Base-by-base conservation (phyloP, 2,113 vertebrate genomes). In the Amblyornis subalaris region DNA sequence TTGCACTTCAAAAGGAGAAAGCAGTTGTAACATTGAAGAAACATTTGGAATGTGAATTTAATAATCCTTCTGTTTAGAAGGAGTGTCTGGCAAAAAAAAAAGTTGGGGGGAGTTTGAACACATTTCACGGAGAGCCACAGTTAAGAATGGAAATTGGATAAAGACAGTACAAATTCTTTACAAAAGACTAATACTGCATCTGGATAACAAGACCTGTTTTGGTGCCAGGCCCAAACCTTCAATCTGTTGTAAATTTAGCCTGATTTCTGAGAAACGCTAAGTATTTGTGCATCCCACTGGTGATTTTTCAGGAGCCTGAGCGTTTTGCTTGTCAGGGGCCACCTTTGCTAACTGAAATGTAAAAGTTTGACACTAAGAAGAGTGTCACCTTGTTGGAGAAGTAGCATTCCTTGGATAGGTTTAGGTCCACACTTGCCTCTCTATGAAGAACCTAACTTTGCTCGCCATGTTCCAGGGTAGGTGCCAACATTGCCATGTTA, bases 81-180 rank as follows among this genome's bases (percentile, higher is more conserved):
- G 42, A 89, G 47, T n/a, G 19, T 72, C 81, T 89, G 84, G 33
- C 70, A 93, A 61, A 19, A 78, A 80, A 78, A 51, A 70, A 80
- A 35, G 13, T 31, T 85, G 53, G 61, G 33, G 33, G 44, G 67
- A 79, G 28, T 89, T 94, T 78, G 65, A 95, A 85, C 16, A 58
- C 38, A 62, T 77, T 90, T 90, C 58, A 31, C 55, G 66, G 71
- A 62, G 55, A 75, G 42, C 42, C 47, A 11, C 65, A 69, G 76
- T 92, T 89, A 90, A 88, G 94, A 93, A 89, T 90, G 94, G 89
- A 96, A 96, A 93, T 81, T 95, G 91, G 86, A 95, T 91, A 82
- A 96, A 94, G 57, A 72, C 65, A 36, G 77, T 81, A 91, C 61
- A 96, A 94, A 94, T 96, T 95, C 93, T 95, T 95, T 81, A 87